Conservation (phyloP, 1,140 invertebrate species). For the Eumeta japonica region DNA sequence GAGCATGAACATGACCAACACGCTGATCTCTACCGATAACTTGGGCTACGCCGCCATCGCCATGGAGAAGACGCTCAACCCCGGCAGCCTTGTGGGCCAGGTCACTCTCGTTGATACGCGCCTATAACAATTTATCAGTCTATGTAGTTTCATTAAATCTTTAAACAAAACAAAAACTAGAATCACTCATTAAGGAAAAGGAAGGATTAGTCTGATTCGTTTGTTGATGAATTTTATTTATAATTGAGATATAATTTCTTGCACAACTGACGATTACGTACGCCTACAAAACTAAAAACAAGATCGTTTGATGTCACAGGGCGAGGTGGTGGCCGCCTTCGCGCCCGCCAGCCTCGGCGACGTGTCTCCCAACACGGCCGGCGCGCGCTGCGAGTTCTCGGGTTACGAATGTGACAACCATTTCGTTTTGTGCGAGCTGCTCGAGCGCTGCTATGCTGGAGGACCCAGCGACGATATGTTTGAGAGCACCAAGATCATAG, state of each 20-base stretch:
- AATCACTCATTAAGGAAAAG: no score
- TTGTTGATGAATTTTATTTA: neutral
- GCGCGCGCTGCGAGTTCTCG: slow-evolving; percentile 75
- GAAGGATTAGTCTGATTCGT: neutral
- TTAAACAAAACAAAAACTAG: no score
- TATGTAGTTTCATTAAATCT: neutral
- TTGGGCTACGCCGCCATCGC: slow-evolving; percentile 84
- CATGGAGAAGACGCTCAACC: slow-evolving; percentile 78
- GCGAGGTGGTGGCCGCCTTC: slow-evolving; percentile 84
- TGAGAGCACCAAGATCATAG: slow-evolving; percentile 89
- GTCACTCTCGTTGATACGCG: slow-evolving; percentile 52
- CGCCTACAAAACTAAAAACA: no score
- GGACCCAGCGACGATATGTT: slow-evolving; percentile 87
- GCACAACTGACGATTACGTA: no score
- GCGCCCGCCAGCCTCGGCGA: slow-evolving; percentile 87
- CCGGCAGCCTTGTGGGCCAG: slow-evolving; percentile 65
- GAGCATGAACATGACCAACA: slow-evolving; percentile 94
- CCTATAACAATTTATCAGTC: neutral
- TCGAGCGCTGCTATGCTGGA: slow-evolving; percentile 76
- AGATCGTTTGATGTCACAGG: no score
- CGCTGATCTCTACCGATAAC: slow-evolving; percentile 89
- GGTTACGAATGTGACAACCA: slow-evolving; percentile 74
- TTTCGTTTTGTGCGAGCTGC: slow-evolving; percentile 69
- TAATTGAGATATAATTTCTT: neutral
- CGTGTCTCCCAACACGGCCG: slow-evolving; percentile 84